phyloP scores from a whole-genome alignment of 2,888 invertebrate species.

The Zele albiditarsus region DNA sequence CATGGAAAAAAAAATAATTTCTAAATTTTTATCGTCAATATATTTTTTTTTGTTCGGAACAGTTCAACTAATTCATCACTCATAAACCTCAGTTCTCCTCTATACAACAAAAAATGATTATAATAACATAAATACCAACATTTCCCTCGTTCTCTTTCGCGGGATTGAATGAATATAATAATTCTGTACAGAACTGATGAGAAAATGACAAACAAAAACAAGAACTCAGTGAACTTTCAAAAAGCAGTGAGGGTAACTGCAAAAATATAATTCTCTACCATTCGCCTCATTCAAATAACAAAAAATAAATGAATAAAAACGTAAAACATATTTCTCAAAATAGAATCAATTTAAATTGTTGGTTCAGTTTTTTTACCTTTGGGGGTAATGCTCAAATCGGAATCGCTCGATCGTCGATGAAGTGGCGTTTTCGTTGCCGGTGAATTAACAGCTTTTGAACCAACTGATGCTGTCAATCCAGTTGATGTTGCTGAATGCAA shows the following conservation, averaged over 20 bases:
- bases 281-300: conserved; percentile 33
- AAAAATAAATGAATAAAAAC: conserved; percentile 12
- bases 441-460: conserved; percentile 75
- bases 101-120: too few species aligned
- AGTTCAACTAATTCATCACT: background rate
- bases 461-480: conserved; percentile 71
- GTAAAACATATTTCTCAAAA: conserved; percentile 3
- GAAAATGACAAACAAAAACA: conserved; percentile 27
- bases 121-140: too few species aligned
- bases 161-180: conserved; percentile 8
- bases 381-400: conserved; percentile 93
- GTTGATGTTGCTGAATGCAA: conserved; percentile 32
- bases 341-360: background rate
- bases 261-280: conserved; percentile 28
- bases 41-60: background rate
- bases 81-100: background rate
- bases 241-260: conserved; percentile 33
- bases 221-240: background rate
- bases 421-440: conserved; percentile 73
- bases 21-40: too few species aligned
- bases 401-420: conserved; percentile 89
- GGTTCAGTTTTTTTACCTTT: conserved; percentile 80
- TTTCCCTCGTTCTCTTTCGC: too few species aligned
- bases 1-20: too few species aligned
- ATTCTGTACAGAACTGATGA: conserved; percentile 22